phyloP scores from a whole-genome alignment of 2,888 invertebrate genomes.

The Drosophila kuntzei region DNA sequence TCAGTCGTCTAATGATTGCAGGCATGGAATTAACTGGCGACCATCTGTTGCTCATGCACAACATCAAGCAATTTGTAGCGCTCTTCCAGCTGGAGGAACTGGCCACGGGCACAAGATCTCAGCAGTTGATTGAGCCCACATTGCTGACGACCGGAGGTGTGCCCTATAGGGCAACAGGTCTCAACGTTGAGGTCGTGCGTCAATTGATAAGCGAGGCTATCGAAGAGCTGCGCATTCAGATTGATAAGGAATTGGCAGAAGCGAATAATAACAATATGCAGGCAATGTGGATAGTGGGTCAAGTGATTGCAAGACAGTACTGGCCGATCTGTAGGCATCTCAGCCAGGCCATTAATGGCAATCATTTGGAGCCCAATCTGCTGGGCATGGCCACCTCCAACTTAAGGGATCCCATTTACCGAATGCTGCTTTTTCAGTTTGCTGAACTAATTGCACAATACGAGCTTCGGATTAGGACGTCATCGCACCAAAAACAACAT shows the following conservation, averaged over 20 bases:
- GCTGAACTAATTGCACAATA: constrained; percentile 87
- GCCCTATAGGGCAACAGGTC: constrained; percentile 37
- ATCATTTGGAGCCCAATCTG: constrained; percentile 85
- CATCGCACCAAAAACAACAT: constrained; percentile 70
- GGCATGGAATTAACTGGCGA: constrained; percentile 12
- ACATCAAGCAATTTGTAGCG: constrained; percentile 59
- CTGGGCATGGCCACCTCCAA: constrained; percentile 55
- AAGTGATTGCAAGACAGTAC: constrained; percentile 47
- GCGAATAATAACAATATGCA: not conserved
- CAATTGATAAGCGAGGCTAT: constrained; percentile 38
- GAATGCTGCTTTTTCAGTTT: constrained; percentile 87
- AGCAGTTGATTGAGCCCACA: constrained; percentile 36
- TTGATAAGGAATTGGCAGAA: constrained; percentile 41
- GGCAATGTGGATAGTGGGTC: constrained; percentile 21
- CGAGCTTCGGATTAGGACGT: constrained; percentile 74
- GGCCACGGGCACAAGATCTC: constrained; percentile 18
- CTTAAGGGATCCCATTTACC: constrained; percentile 90
- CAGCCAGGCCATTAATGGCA: constrained; percentile 83
- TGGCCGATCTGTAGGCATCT: constrained; percentile 40
- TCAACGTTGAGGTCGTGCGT: constrained; percentile 10
- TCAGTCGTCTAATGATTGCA: constrained; percentile 54
- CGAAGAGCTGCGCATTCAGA: constrained; percentile 41
- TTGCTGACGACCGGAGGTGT: constrained; percentile 54
- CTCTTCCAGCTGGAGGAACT: constrained; percentile 55
- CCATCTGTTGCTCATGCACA: constrained; percentile 34